Conservation (phyloP, 2,113 vertebrate genomes). For the Neotragus moschatus region DNA sequence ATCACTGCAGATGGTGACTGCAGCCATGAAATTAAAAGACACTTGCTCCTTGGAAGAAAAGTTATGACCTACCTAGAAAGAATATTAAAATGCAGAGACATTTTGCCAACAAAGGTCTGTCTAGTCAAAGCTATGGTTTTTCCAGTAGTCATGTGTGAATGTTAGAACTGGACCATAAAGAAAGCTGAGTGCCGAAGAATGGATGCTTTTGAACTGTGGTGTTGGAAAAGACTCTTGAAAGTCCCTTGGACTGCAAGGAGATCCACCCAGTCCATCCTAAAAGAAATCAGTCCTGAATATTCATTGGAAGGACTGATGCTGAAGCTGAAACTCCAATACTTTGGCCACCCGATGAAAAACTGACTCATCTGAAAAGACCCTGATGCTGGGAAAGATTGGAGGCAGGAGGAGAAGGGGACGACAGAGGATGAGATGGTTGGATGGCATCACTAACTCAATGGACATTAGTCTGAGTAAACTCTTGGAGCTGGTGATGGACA, state of each 20-base stretch:
- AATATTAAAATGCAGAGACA: too few relatives aligned
- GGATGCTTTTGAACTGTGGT: background rate
- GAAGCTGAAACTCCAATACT: background rate
- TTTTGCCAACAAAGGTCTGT: too few relatives aligned
- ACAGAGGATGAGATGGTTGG: background rate
- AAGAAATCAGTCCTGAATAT: background rate
- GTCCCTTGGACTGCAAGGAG: background rate
- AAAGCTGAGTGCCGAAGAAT: too few relatives aligned
- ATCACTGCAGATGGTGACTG: background rate
- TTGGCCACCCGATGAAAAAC: background rate
- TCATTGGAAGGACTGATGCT: background rate
- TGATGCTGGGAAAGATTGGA: background rate
- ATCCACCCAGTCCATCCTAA: background rate
- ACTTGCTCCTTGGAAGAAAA: background rate
- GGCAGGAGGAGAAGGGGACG: background rate
- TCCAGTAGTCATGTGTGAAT: too few relatives aligned
- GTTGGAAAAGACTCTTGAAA: background rate
- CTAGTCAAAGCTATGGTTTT: too few relatives aligned
- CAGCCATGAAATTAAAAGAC: background rate
- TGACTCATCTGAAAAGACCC: background rate
- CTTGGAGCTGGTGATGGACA: background rate
- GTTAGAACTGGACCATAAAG: too few relatives aligned
- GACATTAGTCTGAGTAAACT: background rate
- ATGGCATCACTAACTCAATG: background rate
- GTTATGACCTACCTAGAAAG: background rate